Evolutionary conservation across 2,113 vertebrate species (phyloP).

Genomic region (Hepsetus odoe): DNA sequence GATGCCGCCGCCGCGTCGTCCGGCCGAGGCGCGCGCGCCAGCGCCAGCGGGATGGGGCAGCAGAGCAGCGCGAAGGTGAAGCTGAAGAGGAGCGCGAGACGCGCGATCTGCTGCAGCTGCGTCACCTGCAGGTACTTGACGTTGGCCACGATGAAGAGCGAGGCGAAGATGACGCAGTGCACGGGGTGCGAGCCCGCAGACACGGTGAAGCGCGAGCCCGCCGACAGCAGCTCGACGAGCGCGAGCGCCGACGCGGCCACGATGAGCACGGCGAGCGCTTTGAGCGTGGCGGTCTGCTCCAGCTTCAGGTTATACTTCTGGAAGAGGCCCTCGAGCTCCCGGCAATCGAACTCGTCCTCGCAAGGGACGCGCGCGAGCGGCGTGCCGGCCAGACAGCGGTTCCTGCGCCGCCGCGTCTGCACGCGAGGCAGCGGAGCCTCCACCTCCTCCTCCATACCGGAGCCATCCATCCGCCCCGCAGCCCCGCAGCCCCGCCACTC

Average conservation of each 20-base stretch:
- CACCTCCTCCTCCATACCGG: constrained; percentile 94
- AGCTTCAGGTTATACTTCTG: constrained; percentile 97
- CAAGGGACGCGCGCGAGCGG: constrained; percentile 82
- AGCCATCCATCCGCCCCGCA: constrained; percentile 90
- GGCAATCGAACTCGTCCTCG: constrained; percentile 91
- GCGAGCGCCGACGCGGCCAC: constrained; percentile 89
- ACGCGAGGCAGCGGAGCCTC: constrained; percentile 85
- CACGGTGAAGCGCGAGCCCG: constrained; percentile 86
- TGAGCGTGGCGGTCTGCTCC: constrained; percentile 95
- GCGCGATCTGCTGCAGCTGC: constrained; percentile 95
- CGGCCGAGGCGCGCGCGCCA: constrained; percentile 70
- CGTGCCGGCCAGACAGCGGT: constrained; percentile 74
- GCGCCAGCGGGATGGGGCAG: constrained; percentile 89
- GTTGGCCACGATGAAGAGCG: constrained; percentile 96
- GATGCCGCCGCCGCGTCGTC: constrained; percentile 70
- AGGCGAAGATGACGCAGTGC: constrained; percentile 96
- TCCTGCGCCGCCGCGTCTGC: constrained; percentile 84
- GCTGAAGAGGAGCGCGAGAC: constrained; percentile 92
- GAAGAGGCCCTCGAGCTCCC: constrained; percentile 95
- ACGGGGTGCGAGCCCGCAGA: constrained; percentile 95
- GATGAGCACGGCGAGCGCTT: constrained; percentile 92
- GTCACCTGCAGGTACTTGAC: constrained; percentile 95
- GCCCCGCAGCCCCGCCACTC: constrained; percentile 69
- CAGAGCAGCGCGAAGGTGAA: constrained; percentile 96
- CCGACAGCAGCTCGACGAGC: constrained; percentile 88